Percentiles rank a stretch among this genome's conserved stretches.
Evolutionary conservation across 2,888 invertebrate genomes (phyloP).

Genomic region (Mongoloraphidia duomilia): DNA sequence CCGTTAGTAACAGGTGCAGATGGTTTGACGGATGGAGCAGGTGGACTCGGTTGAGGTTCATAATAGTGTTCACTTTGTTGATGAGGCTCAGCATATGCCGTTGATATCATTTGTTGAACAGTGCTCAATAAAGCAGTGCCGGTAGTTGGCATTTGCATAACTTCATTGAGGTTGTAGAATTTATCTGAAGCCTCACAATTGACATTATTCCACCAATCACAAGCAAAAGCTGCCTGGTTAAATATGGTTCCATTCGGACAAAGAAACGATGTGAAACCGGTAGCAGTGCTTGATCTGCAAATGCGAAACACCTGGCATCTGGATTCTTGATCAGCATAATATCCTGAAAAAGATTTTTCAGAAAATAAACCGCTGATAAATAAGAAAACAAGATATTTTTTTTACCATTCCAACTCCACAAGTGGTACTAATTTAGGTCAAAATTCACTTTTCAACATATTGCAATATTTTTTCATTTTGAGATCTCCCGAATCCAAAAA

Average conservation of each 20-base stretch:
- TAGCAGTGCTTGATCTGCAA: slow-evolving; percentile 36
- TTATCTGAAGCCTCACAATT: slow-evolving; percentile 37
- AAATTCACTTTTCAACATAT: no score
- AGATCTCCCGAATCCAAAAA: no score
- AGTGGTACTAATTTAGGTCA: no score
- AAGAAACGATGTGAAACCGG: slow-evolving; percentile 41
- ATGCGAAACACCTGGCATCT: slow-evolving; percentile 53
- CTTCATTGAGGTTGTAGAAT: slow-evolving; percentile 29
- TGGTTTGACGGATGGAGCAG: not conserved
- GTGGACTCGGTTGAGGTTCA: not conserved
- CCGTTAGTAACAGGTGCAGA: not conserved
- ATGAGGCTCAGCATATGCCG: slow-evolving; percentile 20
- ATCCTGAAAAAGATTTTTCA: slow-evolving; percentile 38
- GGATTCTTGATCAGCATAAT: slow-evolving; percentile 48
- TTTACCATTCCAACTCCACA: no score
- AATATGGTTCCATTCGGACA: slow-evolving; percentile 55
- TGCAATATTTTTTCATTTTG: no score
- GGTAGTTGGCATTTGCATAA: slow-evolving; percentile 27
- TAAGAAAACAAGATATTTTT: no score
- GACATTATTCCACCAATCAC: slow-evolving; percentile 57
- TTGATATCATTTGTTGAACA: slow-evolving; percentile 40
- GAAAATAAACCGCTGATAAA: no score
- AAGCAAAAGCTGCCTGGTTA: slow-evolving; percentile 48
- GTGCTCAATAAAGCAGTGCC: slow-evolving; percentile 41
- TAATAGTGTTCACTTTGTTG: not conserved